These are phyloP conservation scores for Caenorhabditis macrosperma DNA, from an alignment of 2,888 invertebrate genomes.

Conservation along the genomic window DNA sequence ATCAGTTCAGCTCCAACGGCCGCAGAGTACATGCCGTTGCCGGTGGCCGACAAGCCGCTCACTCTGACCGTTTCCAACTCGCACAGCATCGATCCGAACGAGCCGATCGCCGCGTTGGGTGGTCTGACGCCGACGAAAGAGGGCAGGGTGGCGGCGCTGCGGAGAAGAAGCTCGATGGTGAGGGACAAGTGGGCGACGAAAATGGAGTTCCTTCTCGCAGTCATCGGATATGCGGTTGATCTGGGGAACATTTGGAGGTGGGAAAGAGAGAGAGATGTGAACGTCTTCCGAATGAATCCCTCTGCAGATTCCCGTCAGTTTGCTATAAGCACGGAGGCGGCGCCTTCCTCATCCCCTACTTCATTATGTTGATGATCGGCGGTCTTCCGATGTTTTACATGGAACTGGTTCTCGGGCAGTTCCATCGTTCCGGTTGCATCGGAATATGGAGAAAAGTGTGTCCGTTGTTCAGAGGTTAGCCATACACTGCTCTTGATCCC, in stretches of 20 bases:
- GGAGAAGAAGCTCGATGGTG: slow-evolving; percentile 64
- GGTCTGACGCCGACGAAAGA: slow-evolving; percentile 64
- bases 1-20: slow-evolving; percentile 49
- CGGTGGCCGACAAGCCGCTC: slow-evolving; percentile 46
- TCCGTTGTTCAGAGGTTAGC: slow-evolving; percentile 82
- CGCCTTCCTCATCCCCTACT: slow-evolving; percentile 93
- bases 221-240: slow-evolving; percentile 78
- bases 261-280: too few relatives aligned
- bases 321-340: slow-evolving; percentile 79
- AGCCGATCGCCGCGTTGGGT: slow-evolving; percentile 58
- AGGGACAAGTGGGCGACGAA: slow-evolving; percentile 77
- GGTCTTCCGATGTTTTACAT: slow-evolving; percentile 95
- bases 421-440: slow-evolving; percentile 92
- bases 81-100: slow-evolving; percentile 52
- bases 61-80: slow-evolving; percentile 50
- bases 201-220: slow-evolving; percentile 78
- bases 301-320: slow-evolving; percentile 70
- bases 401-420: slow-evolving; percentile 94
- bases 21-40: slow-evolving; percentile 63
- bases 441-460: slow-evolving; percentile 94
- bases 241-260: slow-evolving; percentile 79
- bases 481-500: not conserved
- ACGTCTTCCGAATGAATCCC: too few relatives aligned
- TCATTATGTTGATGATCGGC: slow-evolving; percentile 91
- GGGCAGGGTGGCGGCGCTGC: slow-evolving; percentile 59